Percentiles rank a stretch among this genome's conserved stretches.
Conservation (phyloP, 2,888 invertebrate genomes). For the Mylabris sibirica region DNA sequence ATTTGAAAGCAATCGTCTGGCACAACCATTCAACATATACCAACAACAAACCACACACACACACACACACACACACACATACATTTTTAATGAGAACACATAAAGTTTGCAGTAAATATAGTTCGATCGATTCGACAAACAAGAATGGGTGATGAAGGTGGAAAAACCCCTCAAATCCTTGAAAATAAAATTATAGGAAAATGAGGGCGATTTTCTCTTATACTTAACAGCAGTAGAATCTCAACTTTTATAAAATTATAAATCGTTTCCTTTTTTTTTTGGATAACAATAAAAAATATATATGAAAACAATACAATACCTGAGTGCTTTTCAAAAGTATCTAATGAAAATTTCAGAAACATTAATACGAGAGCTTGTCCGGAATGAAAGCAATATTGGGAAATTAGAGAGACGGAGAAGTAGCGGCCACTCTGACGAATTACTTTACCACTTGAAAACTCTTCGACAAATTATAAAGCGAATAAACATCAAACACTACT, state of each 20-base stretch:
- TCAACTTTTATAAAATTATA: slow-evolving; percentile 34
- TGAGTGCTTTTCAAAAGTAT: slow-evolving; percentile 22
- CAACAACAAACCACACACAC: no score
- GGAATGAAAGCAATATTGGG: slow-evolving; percentile 5
- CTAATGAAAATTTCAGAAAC: slow-evolving; percentile 35
- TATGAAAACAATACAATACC: slow-evolving; percentile 27
- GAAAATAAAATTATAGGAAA: slow-evolving; percentile 38
- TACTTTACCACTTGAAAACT: slow-evolving; percentile 10
- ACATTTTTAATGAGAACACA: neutral
- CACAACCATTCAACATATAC: neutral
- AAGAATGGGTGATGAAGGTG: neutral
- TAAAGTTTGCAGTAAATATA: neutral
- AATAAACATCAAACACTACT: neutral
- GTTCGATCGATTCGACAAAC: neutral
- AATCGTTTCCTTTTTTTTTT: slow-evolving; percentile 5
- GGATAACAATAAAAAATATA: slow-evolving; percentile 1
- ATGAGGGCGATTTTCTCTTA: slow-evolving; percentile 20
- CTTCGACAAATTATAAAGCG: slow-evolving; percentile 1
- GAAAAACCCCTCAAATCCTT: slow-evolving; percentile 19
- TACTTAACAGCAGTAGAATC: neutral
- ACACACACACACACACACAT: neutral
- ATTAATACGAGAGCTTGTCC: slow-evolving; percentile 38
- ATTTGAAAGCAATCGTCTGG: slow-evolving; percentile 27
- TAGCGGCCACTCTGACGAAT: slow-evolving; percentile 1
- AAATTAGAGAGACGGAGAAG: neutral